phyloP scores from a whole-genome alignment of 2,888 invertebrate species.

The Eugnorisma glareosa region DNA sequence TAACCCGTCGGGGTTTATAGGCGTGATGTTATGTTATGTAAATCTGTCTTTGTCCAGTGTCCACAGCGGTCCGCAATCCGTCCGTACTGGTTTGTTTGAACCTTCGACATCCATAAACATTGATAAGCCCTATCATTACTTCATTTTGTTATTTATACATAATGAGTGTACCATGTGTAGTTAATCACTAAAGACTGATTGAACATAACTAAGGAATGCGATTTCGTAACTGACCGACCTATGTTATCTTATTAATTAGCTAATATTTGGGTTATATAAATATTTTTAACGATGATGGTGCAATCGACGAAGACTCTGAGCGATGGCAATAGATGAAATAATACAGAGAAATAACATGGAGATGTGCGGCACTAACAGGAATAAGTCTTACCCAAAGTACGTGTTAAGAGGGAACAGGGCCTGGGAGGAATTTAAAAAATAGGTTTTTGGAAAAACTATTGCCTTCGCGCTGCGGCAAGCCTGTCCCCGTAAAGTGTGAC shows the following conservation, averaged over 20 bases:
- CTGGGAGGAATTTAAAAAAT: no score
- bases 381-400: neutral
- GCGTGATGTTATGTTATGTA: no score
- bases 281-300: neutral
- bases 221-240: neutral
- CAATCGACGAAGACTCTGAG: no score
- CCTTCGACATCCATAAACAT: neutral
- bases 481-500: no score
- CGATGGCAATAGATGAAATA: neutral
- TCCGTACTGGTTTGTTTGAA: neutral
- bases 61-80: neutral
- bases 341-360: neutral
- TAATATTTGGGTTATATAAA: conserved; percentile 7
- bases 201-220: neutral
- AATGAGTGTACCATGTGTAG: neutral
- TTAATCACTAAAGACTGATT: conserved; percentile 4
- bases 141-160: neutral
- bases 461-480: no score
- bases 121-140: neutral
- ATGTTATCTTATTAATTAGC: neutral
- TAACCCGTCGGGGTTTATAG: neutral
- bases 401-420: no score
- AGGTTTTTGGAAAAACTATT: no score
- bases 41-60: neutral
- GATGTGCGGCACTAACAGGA: neutral